A percentile compares a stretch with the other conserved stretches of the same genome.
phyloP scores from a whole-genome alignment of 2,888 invertebrate genomes.

The Cerastis leucographa region DNA sequence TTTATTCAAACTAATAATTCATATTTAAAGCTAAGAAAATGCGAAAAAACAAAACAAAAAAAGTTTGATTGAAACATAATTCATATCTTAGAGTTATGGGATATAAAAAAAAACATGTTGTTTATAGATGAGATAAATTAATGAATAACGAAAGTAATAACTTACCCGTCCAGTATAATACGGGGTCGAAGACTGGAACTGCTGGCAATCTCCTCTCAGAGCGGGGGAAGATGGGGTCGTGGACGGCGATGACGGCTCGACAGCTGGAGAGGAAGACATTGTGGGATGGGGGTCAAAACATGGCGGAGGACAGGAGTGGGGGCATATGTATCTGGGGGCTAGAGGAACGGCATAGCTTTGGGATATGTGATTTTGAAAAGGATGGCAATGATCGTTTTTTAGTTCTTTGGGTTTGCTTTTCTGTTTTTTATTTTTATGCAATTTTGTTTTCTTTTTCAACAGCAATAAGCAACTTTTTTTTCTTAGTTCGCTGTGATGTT shows the following conservation, averaged over 20 bases:
- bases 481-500: not conserved
- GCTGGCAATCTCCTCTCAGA: slow-evolving; percentile 76
- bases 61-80: too few relatives aligned
- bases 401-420: not conserved
- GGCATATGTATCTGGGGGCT: slow-evolving; percentile 8
- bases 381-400: not conserved
- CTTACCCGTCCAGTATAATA: slow-evolving; percentile 82
- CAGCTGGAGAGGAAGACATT: slow-evolving; percentile 91
- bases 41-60: too few relatives aligned
- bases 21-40: too few relatives aligned
- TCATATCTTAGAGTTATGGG: too few relatives aligned
- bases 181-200: slow-evolving; percentile 86
- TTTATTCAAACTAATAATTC: too few relatives aligned
- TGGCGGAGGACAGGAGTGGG: slow-evolving; percentile 49
- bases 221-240: slow-evolving; percentile 87
- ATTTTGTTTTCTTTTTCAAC: not conserved
- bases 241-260: slow-evolving; percentile 86
- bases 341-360: slow-evolving; percentile 32
- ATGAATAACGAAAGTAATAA: slow-evolving; percentile 17
- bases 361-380: fast-evolving
- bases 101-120: too few relatives aligned
- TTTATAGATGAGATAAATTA: too few relatives aligned
- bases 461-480: not conserved
- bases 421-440: not conserved
- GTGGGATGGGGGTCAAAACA: slow-evolving; percentile 59